Conservation (phyloP, 2,888 invertebrate species). For the Melanostoma mellinum region DNA sequence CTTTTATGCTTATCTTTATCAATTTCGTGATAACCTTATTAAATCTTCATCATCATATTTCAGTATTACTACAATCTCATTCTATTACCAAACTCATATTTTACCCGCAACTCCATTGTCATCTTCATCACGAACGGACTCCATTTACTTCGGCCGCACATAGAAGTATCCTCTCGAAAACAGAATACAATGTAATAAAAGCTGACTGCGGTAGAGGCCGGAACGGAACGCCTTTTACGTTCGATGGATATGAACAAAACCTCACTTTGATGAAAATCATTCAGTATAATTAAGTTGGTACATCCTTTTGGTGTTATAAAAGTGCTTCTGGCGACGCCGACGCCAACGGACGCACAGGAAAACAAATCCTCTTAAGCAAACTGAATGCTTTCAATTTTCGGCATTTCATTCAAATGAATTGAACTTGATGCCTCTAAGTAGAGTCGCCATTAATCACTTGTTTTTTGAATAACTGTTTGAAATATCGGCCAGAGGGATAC, state of each 20-base stretch:
- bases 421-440: background rate
- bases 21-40: constrained; percentile 13
- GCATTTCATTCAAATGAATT: constrained; percentile 8
- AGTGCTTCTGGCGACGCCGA: too few species aligned
- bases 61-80: background rate
- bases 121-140: background rate
- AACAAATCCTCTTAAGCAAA: background rate
- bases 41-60: constrained; percentile 9
- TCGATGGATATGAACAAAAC: background rate
- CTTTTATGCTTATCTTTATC: constrained; percentile 18
- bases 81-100: background rate
- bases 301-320: background rate
- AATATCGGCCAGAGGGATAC: constrained; percentile 26
- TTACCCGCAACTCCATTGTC: constrained; percentile 7
- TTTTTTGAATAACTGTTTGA: constrained; percentile 5
- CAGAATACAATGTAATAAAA: background rate
- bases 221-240: background rate
- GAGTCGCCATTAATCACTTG: constrained; percentile 4
- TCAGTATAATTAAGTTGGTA: background rate
- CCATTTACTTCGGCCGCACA: background rate
- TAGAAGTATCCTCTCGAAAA: background rate
- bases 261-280: background rate
- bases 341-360: background rate
- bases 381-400: background rate
- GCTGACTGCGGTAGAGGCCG: background rate